phyloP scores from a whole-genome alignment of 2,888 invertebrate genomes.

The Philopedon plagiatum region DNA sequence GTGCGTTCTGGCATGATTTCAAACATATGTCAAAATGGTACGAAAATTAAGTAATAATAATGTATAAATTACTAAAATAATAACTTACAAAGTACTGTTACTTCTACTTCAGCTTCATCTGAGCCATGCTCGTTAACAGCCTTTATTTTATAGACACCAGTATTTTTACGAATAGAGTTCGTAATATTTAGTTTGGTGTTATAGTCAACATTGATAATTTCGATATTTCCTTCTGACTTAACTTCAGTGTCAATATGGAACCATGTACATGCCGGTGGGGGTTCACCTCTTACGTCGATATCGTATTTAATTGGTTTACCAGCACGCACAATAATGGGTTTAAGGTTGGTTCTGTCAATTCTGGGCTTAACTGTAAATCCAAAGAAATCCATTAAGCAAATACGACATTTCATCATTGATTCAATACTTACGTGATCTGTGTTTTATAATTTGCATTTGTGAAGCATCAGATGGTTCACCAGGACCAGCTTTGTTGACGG shows the following conservation, averaged over 20 bases:
- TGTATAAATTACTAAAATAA: neutral
- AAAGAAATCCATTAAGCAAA: neutral
- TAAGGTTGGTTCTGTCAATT: conserved; percentile 95
- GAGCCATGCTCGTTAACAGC: conserved; percentile 93
- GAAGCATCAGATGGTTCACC: conserved; percentile 93
- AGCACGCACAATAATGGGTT: conserved; percentile 89
- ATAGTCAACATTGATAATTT: conserved; percentile 89
- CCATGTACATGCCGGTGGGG: conserved; percentile 95
- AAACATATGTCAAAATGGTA: neutral
- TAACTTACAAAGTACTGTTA: conserved; percentile 83
- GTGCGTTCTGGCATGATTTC: too few species aligned
- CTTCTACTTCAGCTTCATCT: conserved; percentile 94
- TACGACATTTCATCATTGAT: neutral
- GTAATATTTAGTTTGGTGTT: conserved; percentile 89
- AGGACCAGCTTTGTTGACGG: conserved; percentile 94
- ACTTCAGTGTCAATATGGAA: conserved; percentile 85
- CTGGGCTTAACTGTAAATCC: conserved; percentile 88
- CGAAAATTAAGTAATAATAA: neutral
- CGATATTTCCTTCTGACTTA: conserved; percentile 78
- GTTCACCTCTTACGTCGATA: conserved; percentile 95
- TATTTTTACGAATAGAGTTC: conserved; percentile 85
- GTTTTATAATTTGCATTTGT: conserved; percentile 89
- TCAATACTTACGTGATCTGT: conserved; percentile 83
- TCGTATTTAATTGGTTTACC: conserved; percentile 95
- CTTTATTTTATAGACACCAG: conserved; percentile 90